These are phyloP conservation scores for Laothoe populi DNA, from an alignment of 2,888 invertebrate species.

Conservation along the genomic window DNA sequence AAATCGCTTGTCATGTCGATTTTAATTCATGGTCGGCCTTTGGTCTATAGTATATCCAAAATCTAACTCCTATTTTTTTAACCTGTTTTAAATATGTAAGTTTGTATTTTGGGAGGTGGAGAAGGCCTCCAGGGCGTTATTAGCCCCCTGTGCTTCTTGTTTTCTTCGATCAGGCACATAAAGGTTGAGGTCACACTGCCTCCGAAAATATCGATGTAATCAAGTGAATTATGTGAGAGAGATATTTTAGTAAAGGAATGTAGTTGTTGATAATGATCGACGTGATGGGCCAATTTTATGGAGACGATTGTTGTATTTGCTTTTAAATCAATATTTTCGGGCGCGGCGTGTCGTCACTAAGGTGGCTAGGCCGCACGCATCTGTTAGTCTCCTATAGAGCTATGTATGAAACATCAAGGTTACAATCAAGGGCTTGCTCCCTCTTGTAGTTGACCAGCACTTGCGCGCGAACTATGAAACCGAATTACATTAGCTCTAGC, in stretches of 20 bases:
- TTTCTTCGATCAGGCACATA: slow-evolving; percentile 72
- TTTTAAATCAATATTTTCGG: slow-evolving; percentile 57
- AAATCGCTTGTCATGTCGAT: neutral
- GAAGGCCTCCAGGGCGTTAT: slow-evolving; percentile 65
- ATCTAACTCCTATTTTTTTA: slow-evolving; percentile 84
- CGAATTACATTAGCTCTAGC: slow-evolving; percentile 19
- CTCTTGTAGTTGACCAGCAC: neutral
- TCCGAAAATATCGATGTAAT: slow-evolving; percentile 56
- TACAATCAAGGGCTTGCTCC: too few relatives aligned
- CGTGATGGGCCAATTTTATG: slow-evolving; percentile 51
- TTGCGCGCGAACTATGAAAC: slow-evolving; percentile 1
- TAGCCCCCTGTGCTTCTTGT: slow-evolving; percentile 81
- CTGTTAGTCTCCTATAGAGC: slow-evolving; percentile 41
- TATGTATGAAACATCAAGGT: neutral
- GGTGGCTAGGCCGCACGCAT: slow-evolving; percentile 55
- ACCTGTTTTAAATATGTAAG: slow-evolving; percentile 82
- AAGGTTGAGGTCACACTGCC: slow-evolving; percentile 51
- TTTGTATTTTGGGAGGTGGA: slow-evolving; percentile 68
- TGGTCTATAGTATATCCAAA: slow-evolving; percentile 76
- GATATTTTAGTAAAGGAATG: slow-evolving; percentile 54
- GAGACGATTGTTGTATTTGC: slow-evolving; percentile 45
- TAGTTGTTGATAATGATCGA: slow-evolving; percentile 46
- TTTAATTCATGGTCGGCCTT: slow-evolving; percentile 43
- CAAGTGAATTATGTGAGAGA: slow-evolving; percentile 56
- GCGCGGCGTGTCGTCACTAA: slow-evolving; percentile 53